Percentiles rank a stretch among this genome's conserved stretches.
phyloP scores from a whole-genome alignment of 2,113 vertebrate genomes.

The Reinhardtius hippoglossoides region DNA sequence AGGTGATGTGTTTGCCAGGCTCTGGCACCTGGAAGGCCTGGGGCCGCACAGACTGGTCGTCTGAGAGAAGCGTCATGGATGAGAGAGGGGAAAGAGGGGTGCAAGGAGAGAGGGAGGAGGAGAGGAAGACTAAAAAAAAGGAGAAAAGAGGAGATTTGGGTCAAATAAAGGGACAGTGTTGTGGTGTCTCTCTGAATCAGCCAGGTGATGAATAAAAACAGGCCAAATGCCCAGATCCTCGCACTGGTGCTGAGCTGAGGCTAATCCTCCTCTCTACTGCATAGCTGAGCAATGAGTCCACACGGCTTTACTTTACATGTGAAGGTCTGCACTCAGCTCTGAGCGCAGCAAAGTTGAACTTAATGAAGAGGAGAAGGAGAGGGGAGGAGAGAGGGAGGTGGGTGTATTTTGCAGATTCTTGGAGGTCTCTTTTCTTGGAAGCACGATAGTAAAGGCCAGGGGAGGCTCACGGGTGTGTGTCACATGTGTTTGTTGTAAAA shows the following conservation, averaged over 20 bases:
- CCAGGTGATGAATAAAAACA: slow-evolving; percentile 30
- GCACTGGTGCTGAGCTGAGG: slow-evolving; percentile 45
- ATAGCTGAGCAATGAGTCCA: slow-evolving; percentile 72
- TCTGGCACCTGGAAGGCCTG: slow-evolving; percentile 66
- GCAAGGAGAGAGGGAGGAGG: slow-evolving; percentile 9
- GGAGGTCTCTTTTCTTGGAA: slow-evolving; percentile 10
- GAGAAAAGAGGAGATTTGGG: slow-evolving; percentile 8
- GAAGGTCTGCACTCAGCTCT: slow-evolving; percentile 45
- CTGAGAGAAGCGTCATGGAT: slow-evolving; percentile 81
- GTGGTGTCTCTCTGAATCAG: neutral
- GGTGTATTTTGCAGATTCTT: slow-evolving; percentile 41
- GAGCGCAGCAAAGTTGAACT: slow-evolving; percentile 21
- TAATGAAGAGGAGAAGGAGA: slow-evolving; percentile 12
- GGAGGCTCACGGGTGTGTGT: slow-evolving; percentile 19
- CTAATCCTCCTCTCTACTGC: slow-evolving; percentile 72
- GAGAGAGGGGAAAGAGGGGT: neutral
- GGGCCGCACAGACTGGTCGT: slow-evolving; percentile 74
- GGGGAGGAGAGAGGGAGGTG: slow-evolving; percentile 50
- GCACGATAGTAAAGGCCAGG: slow-evolving; percentile 29
- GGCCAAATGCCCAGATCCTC: slow-evolving; percentile 29
- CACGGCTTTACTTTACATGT: slow-evolving; percentile 43
- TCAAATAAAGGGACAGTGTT: neutral
- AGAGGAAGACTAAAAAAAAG: neutral
- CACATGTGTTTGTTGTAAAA: neutral
- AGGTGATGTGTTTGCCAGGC: slow-evolving; percentile 46